Percentiles rank a stretch among this genome's conserved stretches.
Conservation (phyloP, 2,888 invertebrate species). For the Oscheius sp. region DNA sequence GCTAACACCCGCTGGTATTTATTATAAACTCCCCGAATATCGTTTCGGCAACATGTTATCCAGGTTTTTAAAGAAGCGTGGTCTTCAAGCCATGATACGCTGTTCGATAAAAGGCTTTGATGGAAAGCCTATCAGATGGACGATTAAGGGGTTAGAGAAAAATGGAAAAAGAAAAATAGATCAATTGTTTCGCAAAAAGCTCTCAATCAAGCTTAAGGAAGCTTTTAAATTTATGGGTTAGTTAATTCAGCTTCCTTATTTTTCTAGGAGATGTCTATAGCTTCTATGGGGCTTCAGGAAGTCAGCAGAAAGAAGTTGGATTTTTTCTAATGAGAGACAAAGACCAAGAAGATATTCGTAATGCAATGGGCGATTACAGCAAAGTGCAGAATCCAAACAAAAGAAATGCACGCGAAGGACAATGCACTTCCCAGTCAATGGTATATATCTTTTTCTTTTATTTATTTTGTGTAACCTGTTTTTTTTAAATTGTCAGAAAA, state of each 20-base stretch:
- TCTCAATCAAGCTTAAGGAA: not conserved
- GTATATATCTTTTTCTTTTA: not conserved
- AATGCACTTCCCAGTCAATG: not conserved
- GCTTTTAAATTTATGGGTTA: not conserved
- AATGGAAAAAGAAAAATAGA: not conserved
- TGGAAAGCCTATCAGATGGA: not conserved
- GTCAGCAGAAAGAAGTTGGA: not conserved
- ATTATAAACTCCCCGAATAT: not conserved
- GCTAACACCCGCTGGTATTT: not conserved
- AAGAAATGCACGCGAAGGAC: not conserved
- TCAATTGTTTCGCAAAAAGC: not conserved
- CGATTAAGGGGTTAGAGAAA: not conserved
- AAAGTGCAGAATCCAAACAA: not conserved
- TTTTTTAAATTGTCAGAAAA: no score
- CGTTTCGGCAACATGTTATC: not conserved
- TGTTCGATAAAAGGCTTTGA: not conserved
- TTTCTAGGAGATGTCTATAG: not conserved
- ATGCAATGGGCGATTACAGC: not conserved
- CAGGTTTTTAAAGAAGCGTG: not conserved
- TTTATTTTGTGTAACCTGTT: no score
- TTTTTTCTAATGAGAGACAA: not conserved
- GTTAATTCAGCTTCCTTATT: not conserved
- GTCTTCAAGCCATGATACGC: not conserved
- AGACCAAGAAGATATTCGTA: not conserved
- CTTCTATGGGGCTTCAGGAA: not conserved